Base-by-base conservation (phyloP, 2,888 invertebrate genomes). In the Allygus modestus region DNA sequence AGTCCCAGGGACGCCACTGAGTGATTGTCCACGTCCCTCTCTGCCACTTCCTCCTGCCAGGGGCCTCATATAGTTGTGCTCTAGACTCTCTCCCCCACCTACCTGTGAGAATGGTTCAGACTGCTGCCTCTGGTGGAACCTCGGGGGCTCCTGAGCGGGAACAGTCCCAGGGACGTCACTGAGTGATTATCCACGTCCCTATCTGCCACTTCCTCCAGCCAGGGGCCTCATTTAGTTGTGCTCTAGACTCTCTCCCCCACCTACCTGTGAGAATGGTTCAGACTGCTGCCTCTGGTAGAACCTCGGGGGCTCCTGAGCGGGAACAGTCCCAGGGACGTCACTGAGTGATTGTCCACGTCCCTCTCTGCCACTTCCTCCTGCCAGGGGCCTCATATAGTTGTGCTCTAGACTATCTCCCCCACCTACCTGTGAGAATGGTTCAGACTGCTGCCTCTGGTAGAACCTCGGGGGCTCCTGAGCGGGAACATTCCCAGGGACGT, bases 251-350 rank as follows among this genome's bases (percentile, higher is more conserved):
- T n/a, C n/a, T 37, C 4, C 9, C 37, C 37, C 37, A 37, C 46
- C n/a, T 12, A 89, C 89, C 89, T 89, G 88, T 90, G 90, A 11
- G 91, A 91, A 87, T 90, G 90, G 75, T 89, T 89, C 28, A 91
- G 88, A 85, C 89, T 89, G 82, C 90, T 90, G 41, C 89, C 89
- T 79, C 90, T 86, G n/a, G 89, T 90, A 7, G 90, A 90, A 33
- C 90, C 89, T 82, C 89, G 88, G 26, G 90, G 90, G 87, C 89
- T 89, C 75, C 88, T 88, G 31, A 87, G 87, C 58, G 87, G 88
- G 54, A 84, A 85, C 43, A 87, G 84, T 5, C 85, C 86, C 23
- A 87, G 85, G 58, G 87, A 86, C 37, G 37, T n/a, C n/a, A n/a
- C n/a, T n/a, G n/a, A n/a, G n/a, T n/a, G n/a, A n/a, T n/a, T n/a